These are phyloP conservation scores for Pangasianodon hypophthalmus DNA, from an alignment of 2,113 vertebrate species.

Conservation along the genomic window DNA sequence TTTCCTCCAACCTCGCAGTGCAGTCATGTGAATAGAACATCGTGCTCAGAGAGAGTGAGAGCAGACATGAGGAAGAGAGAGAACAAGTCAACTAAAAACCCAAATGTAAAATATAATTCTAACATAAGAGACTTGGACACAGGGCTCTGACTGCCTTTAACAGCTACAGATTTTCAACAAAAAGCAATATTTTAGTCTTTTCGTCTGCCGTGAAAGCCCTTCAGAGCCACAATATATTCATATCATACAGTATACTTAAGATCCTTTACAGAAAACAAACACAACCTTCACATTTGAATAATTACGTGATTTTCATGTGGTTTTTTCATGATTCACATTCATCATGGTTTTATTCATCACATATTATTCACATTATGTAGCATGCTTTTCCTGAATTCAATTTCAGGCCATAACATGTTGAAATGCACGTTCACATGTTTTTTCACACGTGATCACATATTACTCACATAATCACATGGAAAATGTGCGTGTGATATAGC, in stretches of 20 bases:
- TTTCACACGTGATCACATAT: too few relatives aligned
- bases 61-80: constrained; percentile 29
- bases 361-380: neutral
- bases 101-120: constrained; percentile 38
- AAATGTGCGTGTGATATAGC: too few relatives aligned
- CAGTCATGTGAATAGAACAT: constrained; percentile 49
- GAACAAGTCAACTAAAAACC: neutral
- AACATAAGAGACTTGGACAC: constrained; percentile 24
- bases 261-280: neutral
- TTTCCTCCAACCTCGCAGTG: constrained; percentile 34
- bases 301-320: neutral
- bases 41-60: constrained; percentile 37
- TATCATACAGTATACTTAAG: neutral
- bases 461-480: too few relatives aligned
- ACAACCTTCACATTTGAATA: neutral
- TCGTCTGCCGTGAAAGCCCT: neutral
- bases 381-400: too few relatives aligned
- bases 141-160: constrained; percentile 34
- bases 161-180: constrained; percentile 6
- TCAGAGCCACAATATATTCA: neutral
- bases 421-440: too few relatives aligned
- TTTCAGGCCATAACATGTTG: too few relatives aligned
- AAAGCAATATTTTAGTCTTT: constrained; percentile 17
- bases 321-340: neutral
- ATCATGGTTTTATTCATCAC: neutral